phyloP scores from a whole-genome alignment of 2,797 vertebrate species.

The Dromococcyx pavoninus region DNA sequence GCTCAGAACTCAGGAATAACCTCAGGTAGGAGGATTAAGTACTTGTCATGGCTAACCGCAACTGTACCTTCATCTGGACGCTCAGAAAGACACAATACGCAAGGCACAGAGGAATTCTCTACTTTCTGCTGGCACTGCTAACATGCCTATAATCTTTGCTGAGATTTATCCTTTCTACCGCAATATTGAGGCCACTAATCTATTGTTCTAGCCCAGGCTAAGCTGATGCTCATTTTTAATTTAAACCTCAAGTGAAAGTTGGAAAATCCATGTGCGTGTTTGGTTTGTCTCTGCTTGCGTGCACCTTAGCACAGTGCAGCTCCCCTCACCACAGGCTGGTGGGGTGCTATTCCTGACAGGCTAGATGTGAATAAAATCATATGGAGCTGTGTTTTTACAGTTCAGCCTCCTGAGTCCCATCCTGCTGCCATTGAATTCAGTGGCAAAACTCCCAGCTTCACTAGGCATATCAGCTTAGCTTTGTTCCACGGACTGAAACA shows the following conservation, averaged over 20 bases:
- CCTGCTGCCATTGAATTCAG: slow-evolving; percentile 42
- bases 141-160: background rate
- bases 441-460: slow-evolving; percentile 40
- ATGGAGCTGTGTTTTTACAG: slow-evolving; percentile 55
- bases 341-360: slow-evolving; percentile 28
- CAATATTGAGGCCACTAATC: slow-evolving; percentile 10
- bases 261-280: background rate
- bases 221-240: slow-evolving; percentile 34
- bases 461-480: slow-evolving; percentile 59
- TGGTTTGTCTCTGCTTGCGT: background rate
- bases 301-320: background rate
- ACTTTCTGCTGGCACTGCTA: background rate
- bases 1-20: background rate
- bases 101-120: background rate
- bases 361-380: slow-evolving; percentile 54
- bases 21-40: background rate
- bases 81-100: background rate
- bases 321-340: slow-evolving; percentile 8
- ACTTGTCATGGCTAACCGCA: background rate
- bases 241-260: slow-evolving; percentile 44
- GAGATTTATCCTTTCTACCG: background rate
- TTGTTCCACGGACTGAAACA: slow-evolving; percentile 48
- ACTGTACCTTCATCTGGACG: background rate
- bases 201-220: background rate
- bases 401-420: slow-evolving; percentile 36